These are phyloP conservation scores for Eristalis arbustorum DNA, from an alignment of 2,888 invertebrate species.

Conservation along the genomic window DNA sequence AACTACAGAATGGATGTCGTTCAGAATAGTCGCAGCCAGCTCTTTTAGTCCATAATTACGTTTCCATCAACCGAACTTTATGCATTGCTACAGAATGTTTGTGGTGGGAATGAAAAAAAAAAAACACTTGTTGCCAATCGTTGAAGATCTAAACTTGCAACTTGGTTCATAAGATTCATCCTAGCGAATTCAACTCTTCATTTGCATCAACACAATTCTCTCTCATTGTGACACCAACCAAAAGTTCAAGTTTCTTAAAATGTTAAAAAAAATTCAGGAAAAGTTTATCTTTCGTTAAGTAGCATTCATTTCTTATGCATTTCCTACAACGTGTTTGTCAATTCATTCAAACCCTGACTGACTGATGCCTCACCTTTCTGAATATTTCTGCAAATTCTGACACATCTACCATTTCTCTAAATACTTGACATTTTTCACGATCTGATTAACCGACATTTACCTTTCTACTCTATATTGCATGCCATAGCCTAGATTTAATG, in stretches of 20 bases:
- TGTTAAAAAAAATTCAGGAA: background rate
- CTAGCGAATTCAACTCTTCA: too few species aligned
- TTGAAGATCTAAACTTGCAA: too few species aligned
- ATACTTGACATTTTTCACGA: background rate
- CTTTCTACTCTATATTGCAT: background rate
- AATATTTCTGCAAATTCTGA: background rate
- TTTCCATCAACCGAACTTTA: too few species aligned
- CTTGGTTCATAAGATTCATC: too few species aligned
- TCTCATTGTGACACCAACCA: background rate
- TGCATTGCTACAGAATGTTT: too few species aligned
- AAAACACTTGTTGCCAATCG: too few species aligned
- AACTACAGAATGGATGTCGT: too few species aligned
- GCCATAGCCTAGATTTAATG: background rate
- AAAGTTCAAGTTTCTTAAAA: background rate
- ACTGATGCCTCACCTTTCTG: background rate
- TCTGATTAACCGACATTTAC: background rate
- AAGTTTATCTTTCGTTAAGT: background rate
- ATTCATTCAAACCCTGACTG: background rate
- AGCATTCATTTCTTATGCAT: background rate
- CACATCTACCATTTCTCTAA: background rate
- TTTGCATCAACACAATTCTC: too few species aligned
- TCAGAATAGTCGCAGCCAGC: too few species aligned
- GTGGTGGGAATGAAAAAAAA: too few species aligned
- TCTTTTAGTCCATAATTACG: too few species aligned
- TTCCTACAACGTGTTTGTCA: background rate